Evolutionary conservation across 35 echinoderm and acorn worm species (phyloP), one percentile per base, ranked within the genome.

Genomic region (Stichopus chloronotus): DNA sequence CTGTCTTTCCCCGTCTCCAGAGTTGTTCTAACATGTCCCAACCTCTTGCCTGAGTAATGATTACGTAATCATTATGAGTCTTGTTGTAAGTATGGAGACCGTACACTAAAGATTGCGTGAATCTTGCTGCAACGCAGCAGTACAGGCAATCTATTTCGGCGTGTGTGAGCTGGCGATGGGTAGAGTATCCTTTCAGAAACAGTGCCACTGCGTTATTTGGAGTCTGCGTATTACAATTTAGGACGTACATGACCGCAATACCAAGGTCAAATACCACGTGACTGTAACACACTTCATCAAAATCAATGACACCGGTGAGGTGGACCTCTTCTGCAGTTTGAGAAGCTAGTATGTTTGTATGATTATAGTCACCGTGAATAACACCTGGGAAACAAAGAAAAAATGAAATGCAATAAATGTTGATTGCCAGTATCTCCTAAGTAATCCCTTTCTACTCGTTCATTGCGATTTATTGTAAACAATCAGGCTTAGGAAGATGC

Each of bases 291-390:
- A 82, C 22, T 4, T 82, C 1, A 2, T 82, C 79, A 82, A 82
- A 82, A 19, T 82, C 79, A 82, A 83, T 83, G 52, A 83, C 24
- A 55, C 80, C 80, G 11, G 80, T 52, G 6, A 74, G 17, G 19
- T n/a, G 69, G 52, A 55, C 16, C 8, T 52, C 24, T 6, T 53
- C 55, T 8, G 5, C 24, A 23, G 3, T 57, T 8, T 57, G 8
- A 5, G 22, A 24, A 24, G 52, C 10, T 53, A 83, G 19, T 19
- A 83, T 5, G 4, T 83, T 83, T 57, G 5, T 30, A 83, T 83
- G 22, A 52, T 83, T 83, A 30, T 83, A 83, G 80, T 83, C 80
- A 8, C 80, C 80, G 55, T 83, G 80, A 55, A 83, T 53, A 52
- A 83, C 17, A 52, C 14, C 80, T 83, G 80, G 30, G 3, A 43